A percentile compares a stretch with the other conserved stretches of the same genome.
Evolutionary conservation across 2,113 vertebrate genomes (phyloP).

Genomic region (Nerophis lumbriciformis): DNA sequence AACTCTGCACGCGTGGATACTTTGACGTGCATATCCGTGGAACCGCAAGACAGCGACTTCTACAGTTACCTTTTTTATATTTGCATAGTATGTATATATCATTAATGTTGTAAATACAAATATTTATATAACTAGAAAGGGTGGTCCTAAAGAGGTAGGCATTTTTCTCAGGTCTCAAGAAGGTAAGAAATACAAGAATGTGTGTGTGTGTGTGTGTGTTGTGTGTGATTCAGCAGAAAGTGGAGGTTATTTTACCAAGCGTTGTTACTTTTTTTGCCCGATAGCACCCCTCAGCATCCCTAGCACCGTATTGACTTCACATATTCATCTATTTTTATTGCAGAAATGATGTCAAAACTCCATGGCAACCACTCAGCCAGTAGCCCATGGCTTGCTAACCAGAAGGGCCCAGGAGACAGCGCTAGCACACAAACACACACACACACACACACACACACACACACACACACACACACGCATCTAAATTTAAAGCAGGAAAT

Average conservation of each 20-base stretch:
- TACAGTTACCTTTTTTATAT: too few relatives aligned
- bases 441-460: conserved; percentile 1
- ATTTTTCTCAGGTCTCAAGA: too few relatives aligned
- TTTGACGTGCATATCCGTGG: too few relatives aligned
- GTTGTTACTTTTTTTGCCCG: conserved; percentile 37
- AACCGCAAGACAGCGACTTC: too few relatives aligned
- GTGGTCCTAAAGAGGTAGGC: too few relatives aligned
- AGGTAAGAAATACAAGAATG: background rate
- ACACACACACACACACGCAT: conserved; percentile 15
- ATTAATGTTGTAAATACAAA: too few relatives aligned
- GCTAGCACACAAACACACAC: conserved; percentile 15
- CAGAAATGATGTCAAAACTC: conserved; percentile 69
- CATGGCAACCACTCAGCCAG: conserved; percentile 59
- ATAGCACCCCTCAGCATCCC: conserved; percentile 57
- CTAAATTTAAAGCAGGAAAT: background rate
- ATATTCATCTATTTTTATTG: conserved; percentile 69
- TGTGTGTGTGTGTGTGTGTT: conserved; percentile 3
- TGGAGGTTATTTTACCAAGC: conserved; percentile 51
- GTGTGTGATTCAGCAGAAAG: conserved; percentile 42
- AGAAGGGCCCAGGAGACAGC: conserved; percentile 33
- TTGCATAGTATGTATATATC: too few relatives aligned
- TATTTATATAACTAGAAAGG: too few relatives aligned
- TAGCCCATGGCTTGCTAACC: conserved; percentile 53
- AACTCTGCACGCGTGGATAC: too few relatives aligned
- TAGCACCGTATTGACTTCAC: conserved; percentile 60